A percentile compares a stretch with the other conserved stretches of the same genome.
phyloP scores from a whole-genome alignment of 2,113 vertebrate genomes.

The Marmota flaviventris region DNA sequence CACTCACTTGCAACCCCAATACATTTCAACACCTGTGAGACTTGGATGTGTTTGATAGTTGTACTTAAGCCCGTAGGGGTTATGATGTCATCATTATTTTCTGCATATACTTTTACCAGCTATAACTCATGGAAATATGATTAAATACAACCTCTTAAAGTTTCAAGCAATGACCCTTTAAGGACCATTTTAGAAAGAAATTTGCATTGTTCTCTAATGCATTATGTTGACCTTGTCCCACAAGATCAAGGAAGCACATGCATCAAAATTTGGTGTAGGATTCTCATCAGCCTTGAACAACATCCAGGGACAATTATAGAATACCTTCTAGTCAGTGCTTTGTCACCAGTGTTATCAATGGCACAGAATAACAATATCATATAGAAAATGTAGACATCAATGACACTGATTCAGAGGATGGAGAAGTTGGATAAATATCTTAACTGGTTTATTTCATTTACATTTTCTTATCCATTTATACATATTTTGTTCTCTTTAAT shows the following conservation, averaged over 20 bases:
- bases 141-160: background rate
- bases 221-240: background rate
- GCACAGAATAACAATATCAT: background rate
- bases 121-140: background rate
- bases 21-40: background rate
- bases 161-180: background rate
- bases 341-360: background rate
- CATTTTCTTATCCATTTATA: background rate
- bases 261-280: slow-evolving; percentile 24
- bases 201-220: background rate
- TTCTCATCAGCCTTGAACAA: background rate
- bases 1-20: background rate
- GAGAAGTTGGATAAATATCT: background rate
- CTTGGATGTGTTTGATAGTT: background rate
- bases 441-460: background rate
- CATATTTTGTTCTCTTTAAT: background rate
- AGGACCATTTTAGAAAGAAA: background rate
- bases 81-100: background rate
- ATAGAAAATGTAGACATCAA: background rate
- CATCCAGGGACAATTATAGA: background rate
- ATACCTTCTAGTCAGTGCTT: background rate
- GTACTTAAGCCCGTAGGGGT: background rate
- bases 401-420: background rate
- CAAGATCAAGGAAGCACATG: background rate
- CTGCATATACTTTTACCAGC: background rate